Percentiles rank a stretch among this genome's conserved stretches.
Conservation (phyloP, 1,140 invertebrate genomes). For the Ruditapes philippinarum region DNA sequence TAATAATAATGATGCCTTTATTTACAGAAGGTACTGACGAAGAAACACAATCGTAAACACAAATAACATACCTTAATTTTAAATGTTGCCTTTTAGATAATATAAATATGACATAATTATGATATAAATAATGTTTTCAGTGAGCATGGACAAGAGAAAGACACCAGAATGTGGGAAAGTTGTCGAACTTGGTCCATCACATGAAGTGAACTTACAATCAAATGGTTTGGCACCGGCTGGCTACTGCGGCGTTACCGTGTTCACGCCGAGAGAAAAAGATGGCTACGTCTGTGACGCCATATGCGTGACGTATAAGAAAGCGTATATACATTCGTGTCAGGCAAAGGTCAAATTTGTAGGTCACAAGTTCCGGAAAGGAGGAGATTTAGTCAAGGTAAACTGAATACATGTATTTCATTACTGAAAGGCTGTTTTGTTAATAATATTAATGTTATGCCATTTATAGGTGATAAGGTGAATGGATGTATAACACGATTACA, state of each 20-base stretch:
- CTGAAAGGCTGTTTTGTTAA: too few relatives aligned
- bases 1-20: too few relatives aligned
- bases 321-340: conserved; percentile 29
- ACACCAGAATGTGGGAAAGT: conserved; percentile 22
- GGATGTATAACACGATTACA: neutral
- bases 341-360: conserved; percentile 60
- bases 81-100: too few relatives aligned
- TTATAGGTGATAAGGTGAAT: too few relatives aligned
- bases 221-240: conserved; percentile 41
- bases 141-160: conserved; percentile 40
- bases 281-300: conserved; percentile 59
- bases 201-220: conserved; percentile 36
- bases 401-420: too few relatives aligned
- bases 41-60: too few relatives aligned
- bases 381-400: conserved; percentile 51
- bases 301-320: conserved; percentile 51
- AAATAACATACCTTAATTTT: too few relatives aligned
- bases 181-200: conserved; percentile 1
- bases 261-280: conserved; percentile 23
- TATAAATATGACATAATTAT: neutral
- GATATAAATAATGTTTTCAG: conserved; percentile 21
- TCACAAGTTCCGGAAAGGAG: conserved; percentile 45
- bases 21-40: too few relatives aligned
- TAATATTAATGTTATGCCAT: too few relatives aligned
- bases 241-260: conserved; percentile 57